Base-by-base conservation (phyloP, 2,888 invertebrate genomes). In the Ectemnius cavifrons region DNA sequence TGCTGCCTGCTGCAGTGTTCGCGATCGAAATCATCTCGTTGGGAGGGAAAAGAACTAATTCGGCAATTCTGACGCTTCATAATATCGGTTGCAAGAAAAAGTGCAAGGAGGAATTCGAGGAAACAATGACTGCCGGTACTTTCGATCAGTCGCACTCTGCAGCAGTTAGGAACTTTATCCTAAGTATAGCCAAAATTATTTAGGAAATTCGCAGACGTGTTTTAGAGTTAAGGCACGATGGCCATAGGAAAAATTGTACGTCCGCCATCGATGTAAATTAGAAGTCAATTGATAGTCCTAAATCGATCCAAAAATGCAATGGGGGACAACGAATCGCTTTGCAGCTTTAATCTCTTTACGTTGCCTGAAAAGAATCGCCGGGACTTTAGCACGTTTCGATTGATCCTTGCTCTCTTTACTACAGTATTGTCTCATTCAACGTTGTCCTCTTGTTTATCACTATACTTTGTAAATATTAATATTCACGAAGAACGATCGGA, bases 391-490 rank as follows among this genome's bases (percentile, higher is more conserved):
- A 76, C 67, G 14, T 78, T 78, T 71, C 78, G 58, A 23, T 14
- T 65, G 52, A 60, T 70, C 76, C 69, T 82, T 78, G 76, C 73
- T 77, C 85, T 86, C 83, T 84, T 81, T 82, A 64, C 59, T 20
- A 77, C 69, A 82, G 76, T 82, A 81, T 82, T 67, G 67, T 80
- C 64, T 67, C 62, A 71, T 71, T 73, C 62, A 75, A 79, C 70
- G 74, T 74, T 70, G 63, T 46, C 67, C 65, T 59, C 45, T 63
- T 65, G 16, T 69, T 65, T 59, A 16, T 62, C 49, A 59, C 45
- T 66, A 67, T 58, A 75, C 63, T 70, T 65, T 85, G 86, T 86
- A 86, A 80, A 86, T 86, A 86, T 75, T 84, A 78, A 57, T 65
- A 73, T 74, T 74, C 72, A 67, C 75, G 83, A 78, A 80, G 85